phyloP scores from a whole-genome alignment of 92 coral and sea anemone species.

The Porites cylindrica region DNA sequence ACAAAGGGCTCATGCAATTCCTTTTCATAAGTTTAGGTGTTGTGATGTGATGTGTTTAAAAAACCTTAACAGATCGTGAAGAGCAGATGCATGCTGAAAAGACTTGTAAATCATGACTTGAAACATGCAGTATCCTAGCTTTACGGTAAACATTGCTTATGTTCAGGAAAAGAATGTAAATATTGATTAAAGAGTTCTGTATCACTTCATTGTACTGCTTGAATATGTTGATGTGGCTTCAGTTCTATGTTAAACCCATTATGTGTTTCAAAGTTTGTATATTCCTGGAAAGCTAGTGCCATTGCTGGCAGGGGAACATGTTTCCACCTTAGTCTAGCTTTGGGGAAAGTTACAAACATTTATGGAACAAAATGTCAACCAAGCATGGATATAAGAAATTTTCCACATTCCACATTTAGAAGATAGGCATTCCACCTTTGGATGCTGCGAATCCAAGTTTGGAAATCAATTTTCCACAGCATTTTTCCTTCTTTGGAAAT shows the following conservation, averaged over 20 bases:
- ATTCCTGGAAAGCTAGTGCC: constrained; percentile 15
- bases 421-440: constrained; percentile 21
- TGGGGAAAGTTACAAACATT: neutral
- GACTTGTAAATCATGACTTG: too few relatives aligned
- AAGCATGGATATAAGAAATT: constrained; percentile 35
- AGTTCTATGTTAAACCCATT: constrained; percentile 16
- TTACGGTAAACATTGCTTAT: too few relatives aligned
- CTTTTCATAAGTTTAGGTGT: too few relatives aligned
- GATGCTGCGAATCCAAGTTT: constrained; percentile 18
- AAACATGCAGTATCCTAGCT: too few relatives aligned
- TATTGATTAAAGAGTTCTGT: constrained; percentile 29
- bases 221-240: constrained; percentile 27
- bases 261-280: constrained; percentile 18
- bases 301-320: constrained; percentile 16
- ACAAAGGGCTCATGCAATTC: too few relatives aligned
- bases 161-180: too few relatives aligned
- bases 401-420: constrained; percentile 31
- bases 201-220: constrained; percentile 21
- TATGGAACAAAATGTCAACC: constrained; percentile 12
- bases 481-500: too few relatives aligned
- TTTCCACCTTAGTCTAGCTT: constrained; percentile 12
- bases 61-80: too few relatives aligned
- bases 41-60: too few relatives aligned
- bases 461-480: constrained; percentile 24
- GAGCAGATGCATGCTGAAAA: too few relatives aligned